A percentile compares a stretch with the other conserved stretches of the same genome.
Evolutionary conservation across 2,113 vertebrate species (phyloP).

Genomic region (Periophthalmus modestus): DNA sequence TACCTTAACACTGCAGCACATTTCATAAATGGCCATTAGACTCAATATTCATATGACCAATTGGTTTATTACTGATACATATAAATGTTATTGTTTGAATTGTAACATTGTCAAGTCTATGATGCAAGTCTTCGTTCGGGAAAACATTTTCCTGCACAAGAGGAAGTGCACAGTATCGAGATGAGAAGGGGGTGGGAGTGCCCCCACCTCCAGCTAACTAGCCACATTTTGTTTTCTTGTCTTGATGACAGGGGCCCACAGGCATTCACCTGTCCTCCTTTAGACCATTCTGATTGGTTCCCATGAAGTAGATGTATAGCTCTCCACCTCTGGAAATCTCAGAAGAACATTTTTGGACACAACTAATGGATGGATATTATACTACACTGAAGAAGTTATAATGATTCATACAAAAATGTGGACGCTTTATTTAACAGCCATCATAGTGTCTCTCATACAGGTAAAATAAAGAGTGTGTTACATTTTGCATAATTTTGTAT

Average conservation of each 20-base stretch:
- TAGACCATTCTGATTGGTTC: constrained; percentile 72
- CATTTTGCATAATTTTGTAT: background rate
- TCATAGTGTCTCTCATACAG: constrained; percentile 69
- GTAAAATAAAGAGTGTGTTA: constrained; percentile 44
- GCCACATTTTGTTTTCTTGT: constrained; percentile 52
- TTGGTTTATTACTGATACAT: background rate
- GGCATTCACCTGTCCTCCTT: constrained; percentile 69
- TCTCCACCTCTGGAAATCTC: constrained; percentile 36
- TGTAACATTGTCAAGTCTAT: background rate
- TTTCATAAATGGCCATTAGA: background rate
- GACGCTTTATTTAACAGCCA: constrained; percentile 45
- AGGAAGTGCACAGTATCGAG: constrained; percentile 5
- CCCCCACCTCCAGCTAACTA: constrained; percentile 26
- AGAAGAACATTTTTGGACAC: constrained; percentile 46
- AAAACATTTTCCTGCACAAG: background rate
- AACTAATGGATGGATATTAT: constrained; percentile 29
- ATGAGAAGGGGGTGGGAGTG: background rate
- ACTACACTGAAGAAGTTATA: constrained; percentile 25
- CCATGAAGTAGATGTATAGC: constrained; percentile 51
- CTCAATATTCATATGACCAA: background rate
- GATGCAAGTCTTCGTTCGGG: background rate
- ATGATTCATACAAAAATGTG: constrained; percentile 55
- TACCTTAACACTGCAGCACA: background rate
- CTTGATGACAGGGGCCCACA: constrained; percentile 62
- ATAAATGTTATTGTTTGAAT: background rate